A percentile compares a stretch with the other conserved stretches of the same genome.
Conservation (phyloP, 2,888 invertebrate genomes). For the Cylindroiulus punctatus region DNA sequence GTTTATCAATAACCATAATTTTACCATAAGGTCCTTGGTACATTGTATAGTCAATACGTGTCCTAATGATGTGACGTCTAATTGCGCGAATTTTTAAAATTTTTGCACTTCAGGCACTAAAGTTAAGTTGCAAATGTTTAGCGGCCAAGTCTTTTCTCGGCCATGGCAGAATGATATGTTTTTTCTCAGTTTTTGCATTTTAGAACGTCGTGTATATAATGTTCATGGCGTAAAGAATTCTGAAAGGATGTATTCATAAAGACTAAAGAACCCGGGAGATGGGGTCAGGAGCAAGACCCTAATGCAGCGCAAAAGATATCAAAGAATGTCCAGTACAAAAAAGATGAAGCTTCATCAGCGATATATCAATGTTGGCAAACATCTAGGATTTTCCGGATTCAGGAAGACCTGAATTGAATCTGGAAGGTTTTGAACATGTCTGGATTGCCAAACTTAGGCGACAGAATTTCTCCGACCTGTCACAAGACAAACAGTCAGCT, state of each 20-base stretch:
- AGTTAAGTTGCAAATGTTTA: too few species aligned
- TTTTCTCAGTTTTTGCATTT: not conserved
- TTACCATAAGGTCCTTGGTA: too few species aligned
- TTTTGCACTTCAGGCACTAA: too few species aligned
- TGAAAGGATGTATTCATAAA: not conserved
- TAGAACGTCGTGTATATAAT: not conserved
- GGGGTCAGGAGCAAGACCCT: not conserved
- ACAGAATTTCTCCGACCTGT: too few species aligned
- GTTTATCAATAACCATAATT: too few species aligned
- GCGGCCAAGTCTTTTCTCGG: too few species aligned
- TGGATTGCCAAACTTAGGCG: too few species aligned
- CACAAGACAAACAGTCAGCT: too few species aligned
- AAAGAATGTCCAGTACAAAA: conserved; percentile 8
- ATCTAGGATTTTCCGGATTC: not conserved
- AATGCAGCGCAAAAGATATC: conserved; percentile 2
- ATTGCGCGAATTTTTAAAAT: too few species aligned
- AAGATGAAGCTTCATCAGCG: not conserved
- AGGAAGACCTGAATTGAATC: not conserved
- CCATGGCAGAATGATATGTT: too few species aligned
- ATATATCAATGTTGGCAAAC: not conserved
- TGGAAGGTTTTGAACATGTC: not conserved
- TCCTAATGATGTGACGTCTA: too few species aligned
- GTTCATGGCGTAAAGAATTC: not conserved
- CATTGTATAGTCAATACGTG: too few species aligned
- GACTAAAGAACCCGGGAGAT: not conserved